These are phyloP conservation scores for Gymnorhina tibicen DNA, from an alignment of 2,113 vertebrate genomes.

Conservation along the genomic window DNA sequence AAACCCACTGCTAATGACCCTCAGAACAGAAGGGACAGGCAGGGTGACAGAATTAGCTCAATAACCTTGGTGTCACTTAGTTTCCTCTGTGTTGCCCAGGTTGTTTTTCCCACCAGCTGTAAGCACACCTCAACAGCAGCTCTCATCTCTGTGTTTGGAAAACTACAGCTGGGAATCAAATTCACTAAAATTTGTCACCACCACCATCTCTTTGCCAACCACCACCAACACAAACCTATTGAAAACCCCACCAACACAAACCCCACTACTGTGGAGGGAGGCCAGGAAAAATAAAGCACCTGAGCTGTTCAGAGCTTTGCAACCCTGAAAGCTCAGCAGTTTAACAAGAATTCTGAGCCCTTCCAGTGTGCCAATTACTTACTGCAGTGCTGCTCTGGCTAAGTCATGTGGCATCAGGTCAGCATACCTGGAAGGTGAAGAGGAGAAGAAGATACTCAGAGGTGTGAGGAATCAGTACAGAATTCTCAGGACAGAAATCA, in stretches of 20 bases:
- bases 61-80: fast-evolving
- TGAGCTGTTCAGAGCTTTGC: not conserved
- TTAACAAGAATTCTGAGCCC: not conserved
- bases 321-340: not conserved
- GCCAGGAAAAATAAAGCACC: not conserved
- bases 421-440: slow-evolving; percentile 76
- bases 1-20: not conserved
- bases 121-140: not conserved
- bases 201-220: not conserved
- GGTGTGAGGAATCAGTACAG: not conserved
- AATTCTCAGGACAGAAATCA: not conserved
- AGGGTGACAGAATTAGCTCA: not conserved
- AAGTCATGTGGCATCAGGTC: slow-evolving; percentile 97
- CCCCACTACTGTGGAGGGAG: too few species aligned
- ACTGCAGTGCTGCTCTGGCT: slow-evolving; percentile 89
- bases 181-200: not conserved
- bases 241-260: not conserved
- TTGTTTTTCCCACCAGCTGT: not conserved
- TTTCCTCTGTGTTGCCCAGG: not conserved
- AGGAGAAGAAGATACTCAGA: not conserved
- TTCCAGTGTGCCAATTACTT: slow-evolving; percentile 55
- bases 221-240: not conserved
- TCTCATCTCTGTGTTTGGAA: too few species aligned
- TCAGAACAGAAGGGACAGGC: not conserved
- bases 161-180: not conserved